phyloP scores from a whole-genome alignment of 2,888 invertebrate genomes.

The Andrena haemorrhoa region DNA sequence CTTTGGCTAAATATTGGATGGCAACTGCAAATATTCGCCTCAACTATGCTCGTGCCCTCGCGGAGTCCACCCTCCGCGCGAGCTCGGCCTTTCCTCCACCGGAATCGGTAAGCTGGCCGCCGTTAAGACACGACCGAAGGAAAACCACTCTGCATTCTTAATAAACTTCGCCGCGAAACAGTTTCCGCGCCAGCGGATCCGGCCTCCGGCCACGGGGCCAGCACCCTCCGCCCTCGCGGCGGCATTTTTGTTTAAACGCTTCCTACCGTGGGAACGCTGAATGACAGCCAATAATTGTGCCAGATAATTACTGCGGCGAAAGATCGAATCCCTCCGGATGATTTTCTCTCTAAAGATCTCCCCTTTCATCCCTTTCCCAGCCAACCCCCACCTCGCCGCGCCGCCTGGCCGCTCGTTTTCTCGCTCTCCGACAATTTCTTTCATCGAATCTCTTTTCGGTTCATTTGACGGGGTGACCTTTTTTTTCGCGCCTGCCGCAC shows the following conservation, averaged over 20 bases:
- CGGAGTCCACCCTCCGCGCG: constrained; percentile 48
- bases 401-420: constrained; percentile 37
- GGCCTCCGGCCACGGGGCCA: not conserved
- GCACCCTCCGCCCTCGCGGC: not conserved
- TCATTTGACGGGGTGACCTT: constrained; percentile 83
- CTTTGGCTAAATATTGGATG: constrained; percentile 83
- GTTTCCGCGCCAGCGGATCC: not conserved
- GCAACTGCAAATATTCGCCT: constrained; percentile 82
- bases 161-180: constrained; percentile 35
- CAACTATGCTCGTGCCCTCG: constrained; percentile 72
- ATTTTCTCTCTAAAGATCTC: constrained; percentile 32
- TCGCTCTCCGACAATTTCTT: constrained; percentile 81
- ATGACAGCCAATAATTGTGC: constrained; percentile 81
- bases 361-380: constrained; percentile 39
- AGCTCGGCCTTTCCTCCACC: constrained; percentile 40
- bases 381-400: constrained; percentile 20
- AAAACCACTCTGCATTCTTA: constrained; percentile 63
- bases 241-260: not conserved
- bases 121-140: constrained; percentile 51
- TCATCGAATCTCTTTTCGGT: constrained; percentile 82
- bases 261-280: constrained; percentile 60
- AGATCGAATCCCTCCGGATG: constrained; percentile 57
- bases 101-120: constrained; percentile 48
- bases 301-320: constrained; percentile 79
- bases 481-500: constrained; percentile 77